Base-by-base conservation (phyloP, 1,140 invertebrate species). In the Trissolcus basalis region DNA sequence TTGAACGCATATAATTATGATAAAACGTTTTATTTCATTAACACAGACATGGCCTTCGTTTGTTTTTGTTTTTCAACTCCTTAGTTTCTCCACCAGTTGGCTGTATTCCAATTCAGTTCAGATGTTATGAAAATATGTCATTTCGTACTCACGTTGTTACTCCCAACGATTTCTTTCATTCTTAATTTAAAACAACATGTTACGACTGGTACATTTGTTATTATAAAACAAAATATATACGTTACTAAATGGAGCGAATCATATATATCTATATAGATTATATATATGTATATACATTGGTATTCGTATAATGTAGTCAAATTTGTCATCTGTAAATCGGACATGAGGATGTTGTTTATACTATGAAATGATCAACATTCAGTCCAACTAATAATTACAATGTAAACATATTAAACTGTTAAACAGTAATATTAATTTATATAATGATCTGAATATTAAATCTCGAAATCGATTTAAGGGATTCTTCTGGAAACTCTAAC, bases 201-300 rank as follows among this genome's bases (percentile, higher is more conserved):
- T 63, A 71, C 59, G 59, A 64, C 48, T 72, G 54, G 64, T 60
- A 56, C 39, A 72, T 64, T 64, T 60, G 69, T 72, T 60, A 72
- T 64, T 72, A 58, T 65, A 48, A 72, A 64, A 72, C 60, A 54
- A 54, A 72, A 72, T 72, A 71, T 71, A 63, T 71, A 63, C 59
- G 45, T 63, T 58, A 63, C 54, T 36, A 15, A 33, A 58, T 53
- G 45, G 61, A 41, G 32, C 47, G 56, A 59, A 58, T 64, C 60
- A 72, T 59, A 72, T 54, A 64, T 64, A 33, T 54, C 48, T 54
- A 65, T 60, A 61, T 59, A 60, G 65, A 64, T 64, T 72, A 72
- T 72, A 64, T 71, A 72, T 53, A 47, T 33, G 36, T 47, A 72
- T 72, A 59, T 72, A 59, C 43, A 60, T n/a, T n/a, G n/a, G n/a